phyloP scores from a whole-genome alignment of 2,113 vertebrate genomes.

The Aplodontia rufa region DNA sequence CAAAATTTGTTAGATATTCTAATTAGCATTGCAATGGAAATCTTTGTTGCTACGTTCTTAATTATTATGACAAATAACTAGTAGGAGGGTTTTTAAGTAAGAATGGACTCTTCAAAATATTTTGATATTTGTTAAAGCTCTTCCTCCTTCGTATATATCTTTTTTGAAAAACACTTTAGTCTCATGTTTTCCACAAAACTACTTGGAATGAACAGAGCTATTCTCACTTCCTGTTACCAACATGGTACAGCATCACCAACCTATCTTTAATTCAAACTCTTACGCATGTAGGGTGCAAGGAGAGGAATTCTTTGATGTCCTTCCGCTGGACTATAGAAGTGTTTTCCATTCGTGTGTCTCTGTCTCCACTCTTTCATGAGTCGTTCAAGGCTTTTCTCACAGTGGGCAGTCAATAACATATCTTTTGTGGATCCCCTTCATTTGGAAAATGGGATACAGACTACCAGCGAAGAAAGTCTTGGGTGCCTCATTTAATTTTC shows the following conservation, averaged over 20 bases:
- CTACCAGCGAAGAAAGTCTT: constrained; percentile 14
- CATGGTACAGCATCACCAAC: neutral
- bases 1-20: constrained; percentile 12
- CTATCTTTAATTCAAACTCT: neutral
- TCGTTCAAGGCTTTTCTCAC: neutral
- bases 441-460: neutral
- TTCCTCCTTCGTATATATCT: neutral
- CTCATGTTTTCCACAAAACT: neutral
- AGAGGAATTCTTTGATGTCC: neutral
- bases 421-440: neutral
- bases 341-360: neutral
- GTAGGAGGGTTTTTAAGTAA: neutral
- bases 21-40: neutral
- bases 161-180: neutral
- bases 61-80: constrained; percentile 23
- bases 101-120: constrained; percentile 34
- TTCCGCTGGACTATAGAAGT: neutral
- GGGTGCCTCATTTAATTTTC: constrained; percentile 23
- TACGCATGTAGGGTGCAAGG: neutral
- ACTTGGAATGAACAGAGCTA: neutral
- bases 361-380: neutral
- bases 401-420: neutral
- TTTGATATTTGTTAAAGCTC: constrained; percentile 37
- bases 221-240: neutral
- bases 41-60: neutral